These are phyloP conservation scores for Drepana arcuata DNA, from an alignment of 1,140 invertebrate species.

Conservation along the genomic window DNA sequence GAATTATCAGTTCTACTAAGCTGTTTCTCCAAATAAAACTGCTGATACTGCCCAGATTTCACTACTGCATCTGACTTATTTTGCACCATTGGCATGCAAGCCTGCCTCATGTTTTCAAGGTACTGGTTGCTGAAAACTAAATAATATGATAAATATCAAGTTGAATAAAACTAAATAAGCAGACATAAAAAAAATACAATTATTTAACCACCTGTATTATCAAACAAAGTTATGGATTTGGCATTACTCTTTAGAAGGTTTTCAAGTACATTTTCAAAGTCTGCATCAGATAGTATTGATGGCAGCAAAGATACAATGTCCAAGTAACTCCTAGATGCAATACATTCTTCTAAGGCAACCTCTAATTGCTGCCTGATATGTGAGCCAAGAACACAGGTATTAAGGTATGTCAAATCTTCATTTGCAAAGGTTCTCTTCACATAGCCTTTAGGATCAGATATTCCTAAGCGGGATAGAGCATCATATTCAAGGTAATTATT, in stretches of 20 bases:
- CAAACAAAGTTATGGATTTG: slow-evolving; percentile 69
- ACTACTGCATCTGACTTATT: slow-evolving; percentile 82
- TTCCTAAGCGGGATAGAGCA: slow-evolving; percentile 87
- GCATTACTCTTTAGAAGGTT: slow-evolving; percentile 74
- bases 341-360: slow-evolving; percentile 88
- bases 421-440: slow-evolving; percentile 84
- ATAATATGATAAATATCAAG: no score
- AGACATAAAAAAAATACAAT: no score
- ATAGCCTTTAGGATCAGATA: slow-evolving; percentile 87
- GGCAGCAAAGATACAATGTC: slow-evolving; percentile 87
- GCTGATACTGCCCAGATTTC: slow-evolving; percentile 78
- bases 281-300: slow-evolving; percentile 83
- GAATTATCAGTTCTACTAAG: slow-evolving; percentile 62
- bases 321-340: slow-evolving; percentile 81
- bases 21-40: slow-evolving; percentile 75
- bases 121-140: slow-evolving; percentile 76
- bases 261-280: slow-evolving; percentile 82
- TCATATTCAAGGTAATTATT: slow-evolving; percentile 97
- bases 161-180: no score
- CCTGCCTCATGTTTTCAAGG: slow-evolving; percentile 79
- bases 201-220: slow-evolving; percentile 72
- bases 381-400: slow-evolving; percentile 84
- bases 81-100: slow-evolving; percentile 79
- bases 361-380: slow-evolving; percentile 85
- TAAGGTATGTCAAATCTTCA: slow-evolving; percentile 81